Conservation (phyloP, 2,113 vertebrate genomes). For the Dipodomys merriami region DNA sequence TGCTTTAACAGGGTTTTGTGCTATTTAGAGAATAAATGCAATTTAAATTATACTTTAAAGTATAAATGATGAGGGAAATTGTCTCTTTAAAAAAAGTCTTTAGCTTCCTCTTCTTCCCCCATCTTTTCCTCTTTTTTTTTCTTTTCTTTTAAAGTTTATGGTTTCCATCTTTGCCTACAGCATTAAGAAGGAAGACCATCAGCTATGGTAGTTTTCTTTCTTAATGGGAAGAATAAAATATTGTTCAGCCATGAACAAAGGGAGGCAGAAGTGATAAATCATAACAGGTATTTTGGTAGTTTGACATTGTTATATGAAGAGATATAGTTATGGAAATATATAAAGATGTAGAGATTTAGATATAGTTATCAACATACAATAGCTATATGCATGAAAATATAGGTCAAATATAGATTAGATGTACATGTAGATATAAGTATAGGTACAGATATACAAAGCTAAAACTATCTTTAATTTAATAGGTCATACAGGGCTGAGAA, state of each 20-base stretch:
- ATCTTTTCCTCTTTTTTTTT: not conserved
- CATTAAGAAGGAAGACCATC: not conserved
- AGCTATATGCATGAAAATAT: not conserved
- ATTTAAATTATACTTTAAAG: constrained; percentile 21
- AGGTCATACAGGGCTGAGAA: not conserved
- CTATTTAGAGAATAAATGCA: constrained; percentile 20
- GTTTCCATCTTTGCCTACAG: not conserved
- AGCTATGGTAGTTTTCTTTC: too few species aligned
- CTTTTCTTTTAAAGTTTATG: not conserved
- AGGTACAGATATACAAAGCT: not conserved
- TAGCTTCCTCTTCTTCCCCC: not conserved
- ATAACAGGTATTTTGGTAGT: not conserved
- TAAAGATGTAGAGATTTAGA: not conserved
- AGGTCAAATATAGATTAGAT: not conserved
- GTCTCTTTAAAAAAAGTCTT: not conserved
- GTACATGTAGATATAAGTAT: not conserved
- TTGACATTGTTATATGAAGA: not conserved
- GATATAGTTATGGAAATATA: not conserved
- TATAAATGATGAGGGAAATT: not conserved
- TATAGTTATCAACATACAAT: not conserved
- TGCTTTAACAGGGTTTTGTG: constrained; percentile 53
- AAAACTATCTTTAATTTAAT: not conserved
- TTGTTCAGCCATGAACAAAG: not conserved
- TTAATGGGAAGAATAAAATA: not conserved
- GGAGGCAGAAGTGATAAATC: not conserved